Base-by-base conservation (phyloP, 2,888 invertebrate species). In the Julus scanicus region DNA sequence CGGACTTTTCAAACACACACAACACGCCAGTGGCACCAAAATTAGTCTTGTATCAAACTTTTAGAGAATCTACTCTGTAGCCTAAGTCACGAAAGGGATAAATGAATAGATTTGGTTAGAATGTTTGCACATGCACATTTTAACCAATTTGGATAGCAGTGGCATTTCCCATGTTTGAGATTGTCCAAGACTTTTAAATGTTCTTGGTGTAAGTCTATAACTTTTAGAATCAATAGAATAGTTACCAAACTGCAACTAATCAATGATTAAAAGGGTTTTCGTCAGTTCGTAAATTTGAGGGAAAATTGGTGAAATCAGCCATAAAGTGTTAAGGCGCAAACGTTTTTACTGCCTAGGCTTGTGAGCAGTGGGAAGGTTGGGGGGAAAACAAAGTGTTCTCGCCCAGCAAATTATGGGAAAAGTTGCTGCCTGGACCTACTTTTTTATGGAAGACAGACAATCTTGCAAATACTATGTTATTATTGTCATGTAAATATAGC, bases 401-500 rank as follows among this genome's bases (percentile, higher is more conserved):
- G 80, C 80, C 80, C 80, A 80, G 80, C 80, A 80, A 80, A 80
- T 80, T 80, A 80, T 13, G 20, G 37, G 80, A 80, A 80, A 20
- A 11, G 4, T 80, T 37, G 80, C 80, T 37, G 37, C 37, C 80
- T 13, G 29, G 37, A 29, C 37, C 37, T 80, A 80, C 13, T 80
- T 80, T 44, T 80, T 80, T 80, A 80, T 80, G 80, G 13, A 80
- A 80, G 80, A 80, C 80, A 13, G 37, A 29, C 80, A 80, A 80
- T 80, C 80, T 11, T 29, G 80, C 37, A 80, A 80, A 80, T 80
- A 37, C 80, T 80, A 80, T 37, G 80, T 80, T 80, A 80, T 80
- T 80, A 80, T 80, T 80, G 80, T 80, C 80, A 80, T 80, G 80
- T 80, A 80, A 80, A 80, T 80, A 11, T 80, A 80, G 80, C 80